Evolutionary conservation across 2,888 invertebrate species (phyloP), one percentile per base, ranked within the genome.

Genomic region (Mayetiola destructor): DNA sequence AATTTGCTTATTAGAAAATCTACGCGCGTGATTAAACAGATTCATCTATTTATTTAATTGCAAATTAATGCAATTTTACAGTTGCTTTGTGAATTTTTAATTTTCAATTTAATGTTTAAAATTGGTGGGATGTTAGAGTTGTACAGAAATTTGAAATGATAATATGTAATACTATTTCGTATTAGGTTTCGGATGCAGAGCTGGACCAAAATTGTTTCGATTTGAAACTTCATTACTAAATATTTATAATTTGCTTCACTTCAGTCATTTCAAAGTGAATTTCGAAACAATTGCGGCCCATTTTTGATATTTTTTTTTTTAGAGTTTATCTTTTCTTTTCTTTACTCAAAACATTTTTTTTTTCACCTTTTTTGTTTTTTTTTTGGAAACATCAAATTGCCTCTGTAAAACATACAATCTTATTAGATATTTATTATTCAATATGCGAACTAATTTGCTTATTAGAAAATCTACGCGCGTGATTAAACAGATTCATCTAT

Each of bases 101-200:
- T n/a, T n/a, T n/a, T n/a, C n/a, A n/a, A n/a, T n/a, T n/a, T n/a
- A n/a, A n/a, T n/a, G n/a, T n/a, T n/a, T n/a, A n/a, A n/a, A n/a
- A n/a, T 48, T 48, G 48, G 48, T 48, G 48, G 48, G 48, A 48
- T 48, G 48, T 10, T 4, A 40, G 3, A 40, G 40, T 21, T 40
- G 40, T 40, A 21, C 40, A 21, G 14, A 36, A 36, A 39, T 18
- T 39, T 14, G 18, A 39, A 39, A 39, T 39, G 39, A 39, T 39
- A 20, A 39, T n/a, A n/a, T n/a, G n/a, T n/a, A n/a, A n/a, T n/a
- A n/a, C n/a, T n/a, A n/a, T n/a, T n/a, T n/a, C n/a, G n/a, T n/a
- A n/a, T n/a, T n/a, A n/a, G n/a, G n/a, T n/a, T n/a, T n/a, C n/a
- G n/a, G n/a, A n/a, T 32, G 32, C 6, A 32, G 12, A 9, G 32